phyloP scores from a whole-genome alignment of 1,140 invertebrate species.

The Pollicipes pollicipes region DNA sequence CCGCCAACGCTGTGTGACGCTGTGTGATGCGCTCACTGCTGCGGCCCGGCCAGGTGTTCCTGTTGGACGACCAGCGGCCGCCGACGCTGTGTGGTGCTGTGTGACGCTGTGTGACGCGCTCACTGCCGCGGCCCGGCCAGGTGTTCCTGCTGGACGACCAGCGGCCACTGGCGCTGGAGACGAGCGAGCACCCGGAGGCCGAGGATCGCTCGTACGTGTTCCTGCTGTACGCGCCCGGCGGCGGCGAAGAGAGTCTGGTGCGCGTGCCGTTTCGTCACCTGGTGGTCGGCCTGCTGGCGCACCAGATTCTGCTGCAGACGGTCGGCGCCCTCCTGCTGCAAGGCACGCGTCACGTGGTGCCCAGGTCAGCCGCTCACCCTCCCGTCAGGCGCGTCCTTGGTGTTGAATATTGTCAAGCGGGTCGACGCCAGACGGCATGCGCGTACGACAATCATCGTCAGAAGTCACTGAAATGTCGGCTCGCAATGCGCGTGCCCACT shows the following conservation, averaged over 20 bases:
- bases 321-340: conserved; percentile 66
- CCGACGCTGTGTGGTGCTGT: too few species aligned
- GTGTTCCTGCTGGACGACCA: conserved; percentile 49
- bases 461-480: too few species aligned
- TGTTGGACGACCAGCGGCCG: conserved; percentile 39
- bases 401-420: too few species aligned
- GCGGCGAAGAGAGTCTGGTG: conserved; percentile 33
- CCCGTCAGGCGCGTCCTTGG: too few species aligned
- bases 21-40: background rate
- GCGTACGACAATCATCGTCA: too few species aligned
- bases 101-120: background rate
- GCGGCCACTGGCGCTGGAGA: conserved; percentile 21
- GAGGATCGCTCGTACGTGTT: conserved; percentile 61
- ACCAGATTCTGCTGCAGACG: conserved; percentile 78
- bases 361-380: conserved; percentile 32
- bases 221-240: conserved; percentile 61
- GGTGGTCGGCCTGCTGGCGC: conserved; percentile 68
- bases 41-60: conserved; percentile 37
- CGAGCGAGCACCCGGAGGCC: conserved; percentile 20
- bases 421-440: too few species aligned
- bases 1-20: conserved; percentile 14
- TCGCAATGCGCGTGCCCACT: too few species aligned
- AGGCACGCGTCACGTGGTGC: conserved; percentile 33
- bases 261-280: conserved; percentile 68
- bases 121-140: conserved; percentile 25